Conservation (phyloP, 2,888 invertebrate genomes). For the Chirona hameri region DNA sequence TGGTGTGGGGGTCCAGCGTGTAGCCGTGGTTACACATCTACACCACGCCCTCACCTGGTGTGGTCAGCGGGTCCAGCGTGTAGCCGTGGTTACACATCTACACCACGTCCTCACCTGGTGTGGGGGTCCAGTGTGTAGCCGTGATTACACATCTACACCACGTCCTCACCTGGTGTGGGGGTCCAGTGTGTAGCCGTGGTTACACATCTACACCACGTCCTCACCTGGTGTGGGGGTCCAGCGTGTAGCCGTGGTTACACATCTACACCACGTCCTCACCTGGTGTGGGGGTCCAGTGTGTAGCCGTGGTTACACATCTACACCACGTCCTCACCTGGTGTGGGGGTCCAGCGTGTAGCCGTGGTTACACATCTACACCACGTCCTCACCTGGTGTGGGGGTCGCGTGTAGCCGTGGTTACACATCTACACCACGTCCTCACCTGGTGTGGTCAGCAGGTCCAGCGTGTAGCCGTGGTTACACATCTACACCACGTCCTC, state of each 20-base stretch:
- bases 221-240: slow-evolving; percentile 45
- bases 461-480: slow-evolving; percentile 43
- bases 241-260: slow-evolving; percentile 42
- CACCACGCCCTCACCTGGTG: slow-evolving; percentile 44
- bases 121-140: slow-evolving; percentile 42
- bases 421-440: not conserved
- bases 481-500: not conserved
- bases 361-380: slow-evolving; percentile 37
- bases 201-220: not conserved
- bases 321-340: slow-evolving; percentile 44
- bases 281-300: slow-evolving; percentile 42
- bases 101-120: slow-evolving; percentile 44
- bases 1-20: slow-evolving; percentile 42
- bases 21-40: slow-evolving; percentile 41
- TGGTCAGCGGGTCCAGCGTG: slow-evolving; percentile 41
- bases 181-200: slow-evolving; percentile 43
- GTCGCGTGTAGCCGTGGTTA: slow-evolving; percentile 43
- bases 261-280: slow-evolving; percentile 42
- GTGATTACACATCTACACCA: slow-evolving; percentile 37
- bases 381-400: slow-evolving; percentile 44
- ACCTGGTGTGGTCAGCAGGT: slow-evolving; percentile 46
- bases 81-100: slow-evolving; percentile 41
- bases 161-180: slow-evolving; percentile 44
- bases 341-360: slow-evolving; percentile 42
- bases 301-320: slow-evolving; percentile 41